Base-by-base conservation (phyloP, 2,113 vertebrate genomes). In the Muntiacus reevesi region DNA sequence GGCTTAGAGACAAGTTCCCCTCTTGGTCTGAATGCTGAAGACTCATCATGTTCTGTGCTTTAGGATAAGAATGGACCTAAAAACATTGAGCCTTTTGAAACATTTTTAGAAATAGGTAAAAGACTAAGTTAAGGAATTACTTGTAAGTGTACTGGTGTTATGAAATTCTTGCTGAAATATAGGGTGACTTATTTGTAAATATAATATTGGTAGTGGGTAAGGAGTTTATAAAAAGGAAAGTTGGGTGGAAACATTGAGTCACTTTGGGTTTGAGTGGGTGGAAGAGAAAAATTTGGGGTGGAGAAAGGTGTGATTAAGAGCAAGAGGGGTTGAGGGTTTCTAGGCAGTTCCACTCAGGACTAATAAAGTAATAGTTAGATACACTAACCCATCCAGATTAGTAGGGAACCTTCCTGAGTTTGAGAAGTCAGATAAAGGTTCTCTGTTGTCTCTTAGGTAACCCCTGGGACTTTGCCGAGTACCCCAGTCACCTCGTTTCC, bases 401-500 rank as follows among this genome's bases (percentile, higher is more conserved):
- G 78, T 97, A 97, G 96, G 97, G 97, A 98, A 95, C 93, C 97
- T 98, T 97, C 95, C 92, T 93, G 95, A 98, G 94, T 96, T 98
- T 98, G 92, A 98, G 97, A 98, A 98, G 93, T 98, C 98, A 98
- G 98, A 98, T 98, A 98, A 98, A 98, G 98, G 98, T 99, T 99
- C 98, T 99, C 98, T 99, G 98, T 99, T 99, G 97, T 96, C 97
- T 99, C 98, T 98, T 99, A 99, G 99, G 99, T 99, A 99, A 99
- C 98, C 98, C 98, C 99, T 97, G 99, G 98, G 98, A 99, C 98
- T 98, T 98, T 99, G 98, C 99, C 99, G 99, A 99, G 99, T 98
- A 99, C 99, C 99, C 99, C 99, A 96, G 99, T 99, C 96, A 99
- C 99, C 98, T 99, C 99, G 98, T 99, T 99, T 98, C 99, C 99